Conservation (phyloP, 2,797 vertebrate species). For the Bovichtus diacanthus region DNA sequence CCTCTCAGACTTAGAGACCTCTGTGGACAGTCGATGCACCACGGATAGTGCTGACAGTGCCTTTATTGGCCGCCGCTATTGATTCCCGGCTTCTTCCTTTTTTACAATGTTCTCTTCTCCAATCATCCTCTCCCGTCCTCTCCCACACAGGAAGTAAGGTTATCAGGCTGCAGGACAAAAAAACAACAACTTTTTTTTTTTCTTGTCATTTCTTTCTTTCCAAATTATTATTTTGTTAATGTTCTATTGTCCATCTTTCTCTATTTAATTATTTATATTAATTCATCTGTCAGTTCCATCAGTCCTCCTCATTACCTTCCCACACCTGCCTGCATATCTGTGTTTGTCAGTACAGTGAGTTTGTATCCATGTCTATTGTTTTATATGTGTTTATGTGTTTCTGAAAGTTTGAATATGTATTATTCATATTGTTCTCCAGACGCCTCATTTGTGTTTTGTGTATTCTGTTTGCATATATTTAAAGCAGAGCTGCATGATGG, state of each 20-base stretch:
- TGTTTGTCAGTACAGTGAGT: constrained; percentile 24
- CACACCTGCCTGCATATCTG: constrained; percentile 13
- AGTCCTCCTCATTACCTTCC: not conserved
- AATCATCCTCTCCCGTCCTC: constrained; percentile 61
- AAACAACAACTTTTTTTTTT: not conserved
- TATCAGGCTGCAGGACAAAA: constrained; percentile 27
- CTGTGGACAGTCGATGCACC: constrained; percentile 88
- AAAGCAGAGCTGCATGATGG: constrained; percentile 52
- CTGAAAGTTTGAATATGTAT: constrained; percentile 60
- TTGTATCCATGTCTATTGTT: constrained; percentile 33
- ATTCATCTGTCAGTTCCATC: constrained; percentile 4
- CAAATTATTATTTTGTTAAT: not conserved
- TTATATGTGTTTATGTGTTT: constrained; percentile 50
- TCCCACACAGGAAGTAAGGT: constrained; percentile 69
- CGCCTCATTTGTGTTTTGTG: constrained; percentile 62
- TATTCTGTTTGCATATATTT: constrained; percentile 55
- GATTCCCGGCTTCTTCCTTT: constrained; percentile 67
- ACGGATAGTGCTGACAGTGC: constrained; percentile 87
- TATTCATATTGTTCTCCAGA: constrained; percentile 70
- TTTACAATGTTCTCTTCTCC: constrained; percentile 62
- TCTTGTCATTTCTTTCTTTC: not conserved
- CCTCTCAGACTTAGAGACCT: constrained; percentile 88
- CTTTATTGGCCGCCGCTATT: constrained; percentile 83
- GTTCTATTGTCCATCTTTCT: constrained; percentile 9
- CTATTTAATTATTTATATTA: not conserved